Conservation (phyloP, 1,140 invertebrate genomes). For the Cydia splendana region DNA sequence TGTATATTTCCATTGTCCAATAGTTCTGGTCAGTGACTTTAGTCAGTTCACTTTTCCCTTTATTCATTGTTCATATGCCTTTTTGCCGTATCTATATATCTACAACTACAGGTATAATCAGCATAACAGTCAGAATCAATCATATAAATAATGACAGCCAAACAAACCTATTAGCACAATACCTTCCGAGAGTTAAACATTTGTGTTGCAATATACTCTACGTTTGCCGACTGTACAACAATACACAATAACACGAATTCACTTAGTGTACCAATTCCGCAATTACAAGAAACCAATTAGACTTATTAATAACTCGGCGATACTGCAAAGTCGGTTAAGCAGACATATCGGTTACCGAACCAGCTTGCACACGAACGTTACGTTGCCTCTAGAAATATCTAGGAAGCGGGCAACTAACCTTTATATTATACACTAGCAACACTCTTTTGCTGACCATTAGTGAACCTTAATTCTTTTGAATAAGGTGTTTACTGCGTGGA, state of each 20-base stretch:
- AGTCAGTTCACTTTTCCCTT: no score
- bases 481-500: not conserved
- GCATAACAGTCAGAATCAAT: no score
- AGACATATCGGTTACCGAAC: constrained; percentile 28
- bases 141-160: no score
- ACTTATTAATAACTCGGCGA: constrained; percentile 5
- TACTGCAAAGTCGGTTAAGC: not conserved
- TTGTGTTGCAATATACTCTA: not conserved
- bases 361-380: not conserved
- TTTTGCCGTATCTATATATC: no score
- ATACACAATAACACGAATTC: not conserved
- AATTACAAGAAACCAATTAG: not conserved
- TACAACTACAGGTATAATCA: no score
- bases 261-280: not conserved
- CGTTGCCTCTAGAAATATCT: not conserved
- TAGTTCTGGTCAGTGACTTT: no score
- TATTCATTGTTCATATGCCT: no score
- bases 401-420: constrained; percentile 4
- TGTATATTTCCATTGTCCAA: no score
- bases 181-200: no score
- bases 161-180: no score
- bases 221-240: not conserved
- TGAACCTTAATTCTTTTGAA: no score
- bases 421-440: not conserved
- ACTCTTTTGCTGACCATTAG: no score